phyloP scores from a whole-genome alignment of 2,797 vertebrate species.

The Micromesistius poutassou region DNA sequence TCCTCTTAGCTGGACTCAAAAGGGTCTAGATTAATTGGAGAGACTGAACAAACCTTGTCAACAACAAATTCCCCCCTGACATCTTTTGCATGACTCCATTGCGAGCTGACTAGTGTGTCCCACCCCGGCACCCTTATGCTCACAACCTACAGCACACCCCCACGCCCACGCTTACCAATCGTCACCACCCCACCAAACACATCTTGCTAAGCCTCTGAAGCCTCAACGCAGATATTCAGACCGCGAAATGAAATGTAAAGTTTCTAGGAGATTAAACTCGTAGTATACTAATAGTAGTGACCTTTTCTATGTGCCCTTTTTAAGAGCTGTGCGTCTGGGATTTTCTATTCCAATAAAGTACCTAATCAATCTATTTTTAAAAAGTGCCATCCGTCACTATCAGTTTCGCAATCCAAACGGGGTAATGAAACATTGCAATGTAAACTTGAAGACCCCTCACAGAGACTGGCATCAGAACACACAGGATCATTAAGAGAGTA shows the following conservation, averaged over 20 bases:
- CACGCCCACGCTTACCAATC: background rate
- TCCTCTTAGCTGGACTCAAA: background rate
- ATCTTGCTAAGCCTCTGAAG: background rate
- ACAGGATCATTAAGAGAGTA: constrained; percentile 40
- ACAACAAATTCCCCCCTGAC: constrained; percentile 26
- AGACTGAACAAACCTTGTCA: constrained; percentile 40
- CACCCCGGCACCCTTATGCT: background rate
- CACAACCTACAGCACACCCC: background rate
- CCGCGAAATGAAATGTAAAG: background rate
- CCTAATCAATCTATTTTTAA: constrained; percentile 43
- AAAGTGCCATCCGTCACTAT: constrained; percentile 45
- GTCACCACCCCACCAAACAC: background rate
- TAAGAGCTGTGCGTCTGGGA: constrained; percentile 20
- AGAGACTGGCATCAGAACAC: constrained; percentile 20
- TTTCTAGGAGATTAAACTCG: background rate
- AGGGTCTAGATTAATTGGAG: constrained; percentile 10
- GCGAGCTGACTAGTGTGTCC: constrained; percentile 20
- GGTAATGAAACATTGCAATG: constrained; percentile 40
- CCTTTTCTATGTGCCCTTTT: constrained; percentile 28
- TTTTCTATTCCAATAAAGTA: constrained; percentile 30
- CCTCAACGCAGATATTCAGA: constrained; percentile 1
- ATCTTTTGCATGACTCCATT: constrained; percentile 25
- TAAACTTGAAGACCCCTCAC: constrained; percentile 16
- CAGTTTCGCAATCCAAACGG: constrained; percentile 41
- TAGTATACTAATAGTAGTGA: constrained; percentile 16